These are phyloP conservation scores for Hemiscyllium ocellatum DNA, from an alignment of 2,113 vertebrate species.

Conservation along the genomic window DNA sequence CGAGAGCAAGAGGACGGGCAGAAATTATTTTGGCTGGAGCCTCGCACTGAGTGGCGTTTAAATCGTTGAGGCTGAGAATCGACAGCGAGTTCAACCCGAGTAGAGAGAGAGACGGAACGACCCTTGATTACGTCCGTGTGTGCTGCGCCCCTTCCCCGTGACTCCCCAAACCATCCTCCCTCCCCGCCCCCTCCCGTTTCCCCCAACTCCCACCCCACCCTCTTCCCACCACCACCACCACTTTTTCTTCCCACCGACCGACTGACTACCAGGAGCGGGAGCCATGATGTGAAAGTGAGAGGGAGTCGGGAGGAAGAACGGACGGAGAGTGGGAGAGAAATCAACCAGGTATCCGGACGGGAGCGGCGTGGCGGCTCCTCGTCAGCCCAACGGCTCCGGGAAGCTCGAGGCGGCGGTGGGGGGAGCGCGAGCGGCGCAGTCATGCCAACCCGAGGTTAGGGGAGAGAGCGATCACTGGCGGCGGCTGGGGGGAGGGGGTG, in stretches of 20 bases:
- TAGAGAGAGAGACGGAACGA: too few species aligned
- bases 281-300: slow-evolving; percentile 31
- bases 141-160: not conserved
- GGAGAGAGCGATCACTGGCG: not conserved
- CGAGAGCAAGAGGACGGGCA: not conserved
- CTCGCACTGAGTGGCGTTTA: not conserved
- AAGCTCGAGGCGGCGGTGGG: not conserved
- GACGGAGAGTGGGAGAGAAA: slow-evolving; percentile 7
- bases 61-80: not conserved
- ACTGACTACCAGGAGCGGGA: not conserved
- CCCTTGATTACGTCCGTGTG: too few species aligned
- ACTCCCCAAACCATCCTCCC: not conserved
- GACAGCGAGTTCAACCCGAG: not conserved
- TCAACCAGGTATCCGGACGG: not conserved
- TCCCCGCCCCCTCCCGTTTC: not conserved
- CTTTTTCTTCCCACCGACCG: too few species aligned
- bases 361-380: not conserved
- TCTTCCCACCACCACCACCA: too few species aligned
- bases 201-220: not conserved
- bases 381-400: not conserved
- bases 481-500: not conserved
- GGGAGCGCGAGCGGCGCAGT: not conserved
- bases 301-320: not conserved
- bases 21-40: not conserved
- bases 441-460: too few species aligned